A percentile compares a stretch with the other conserved stretches of the same genome.
phyloP scores from a whole-genome alignment of 2,113 vertebrate species.

The Todiramphus chloris region DNA sequence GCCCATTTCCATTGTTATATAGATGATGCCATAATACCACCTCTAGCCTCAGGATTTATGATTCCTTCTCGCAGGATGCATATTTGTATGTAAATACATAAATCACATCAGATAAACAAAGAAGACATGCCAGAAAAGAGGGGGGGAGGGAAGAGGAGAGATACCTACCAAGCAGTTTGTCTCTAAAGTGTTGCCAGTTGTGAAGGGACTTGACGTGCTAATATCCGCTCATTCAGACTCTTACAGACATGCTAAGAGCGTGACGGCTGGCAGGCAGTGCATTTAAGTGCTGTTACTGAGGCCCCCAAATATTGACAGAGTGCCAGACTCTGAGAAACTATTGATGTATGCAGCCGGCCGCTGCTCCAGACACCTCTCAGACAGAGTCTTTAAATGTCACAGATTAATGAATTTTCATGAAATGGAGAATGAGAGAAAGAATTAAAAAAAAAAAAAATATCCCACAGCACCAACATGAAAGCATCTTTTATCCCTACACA shows the following conservation, averaged over 20 bases:
- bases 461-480: constrained; percentile 61
- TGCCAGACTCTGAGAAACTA: constrained; percentile 81
- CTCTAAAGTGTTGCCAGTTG: constrained; percentile 72
- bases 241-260: constrained; percentile 69
- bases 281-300: constrained; percentile 75
- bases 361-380: constrained; percentile 83
- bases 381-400: constrained; percentile 85
- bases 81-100: constrained; percentile 69
- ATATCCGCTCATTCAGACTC: constrained; percentile 70
- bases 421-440: constrained; percentile 63
- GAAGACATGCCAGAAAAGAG: constrained; percentile 61
- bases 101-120: constrained; percentile 75
- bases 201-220: constrained; percentile 73
- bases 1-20: constrained; percentile 27
- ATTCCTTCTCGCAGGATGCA: constrained; percentile 46
- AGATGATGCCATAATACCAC: constrained; percentile 39
- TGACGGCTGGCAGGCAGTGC: constrained; percentile 72
- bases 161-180: constrained; percentile 68
- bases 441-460: constrained; percentile 50
- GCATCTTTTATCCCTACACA: constrained; percentile 50
- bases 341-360: constrained; percentile 78
- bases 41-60: constrained; percentile 63
- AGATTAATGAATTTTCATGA: constrained; percentile 88
- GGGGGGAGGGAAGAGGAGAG: constrained; percentile 53
- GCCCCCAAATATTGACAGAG: constrained; percentile 83